These are phyloP conservation scores for Alsophila aescularia DNA, from an alignment of 2,888 invertebrate species.

Conservation along the genomic window DNA sequence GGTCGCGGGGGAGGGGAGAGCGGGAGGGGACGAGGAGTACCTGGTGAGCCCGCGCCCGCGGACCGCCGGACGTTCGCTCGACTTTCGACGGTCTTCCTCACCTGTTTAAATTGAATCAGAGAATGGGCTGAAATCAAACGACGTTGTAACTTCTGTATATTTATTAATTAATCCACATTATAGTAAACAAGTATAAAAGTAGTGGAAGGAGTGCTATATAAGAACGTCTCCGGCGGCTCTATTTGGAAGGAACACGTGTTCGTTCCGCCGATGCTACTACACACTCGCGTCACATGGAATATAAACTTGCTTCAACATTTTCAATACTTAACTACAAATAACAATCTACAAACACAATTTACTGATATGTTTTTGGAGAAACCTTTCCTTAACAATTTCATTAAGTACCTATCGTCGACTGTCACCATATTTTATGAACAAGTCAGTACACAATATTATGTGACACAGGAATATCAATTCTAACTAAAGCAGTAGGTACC, in stretches of 20 bases:
- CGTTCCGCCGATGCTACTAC: not conserved
- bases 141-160: conserved; percentile 58
- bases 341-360: not conserved
- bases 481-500: not conserved
- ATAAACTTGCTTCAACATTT: not conserved
- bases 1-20: conserved; percentile 23
- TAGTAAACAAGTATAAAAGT: conserved; percentile 29
- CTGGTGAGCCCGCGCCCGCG: conserved; percentile 29
- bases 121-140: conserved; percentile 62
- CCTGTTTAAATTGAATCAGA: conserved; percentile 34
- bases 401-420: too few species aligned
- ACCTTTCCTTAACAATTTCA: not conserved
- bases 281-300: not conserved
- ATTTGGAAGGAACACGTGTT: not conserved
- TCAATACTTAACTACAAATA: conserved; percentile 1
- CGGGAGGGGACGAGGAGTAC: conserved; percentile 21
- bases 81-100: conserved; percentile 23
- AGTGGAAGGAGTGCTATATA: conserved; percentile 20
- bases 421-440: too few species aligned
- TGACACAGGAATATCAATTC: too few species aligned
- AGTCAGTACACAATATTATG: too few species aligned
- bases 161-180: conserved; percentile 47
- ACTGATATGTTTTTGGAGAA: conserved; percentile 13
- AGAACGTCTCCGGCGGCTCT: conserved; percentile 4
- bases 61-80: conserved; percentile 20